Evolutionary conservation across 2,888 invertebrate genomes (phyloP).

Genomic region (Drosophila bunnanda): DNA sequence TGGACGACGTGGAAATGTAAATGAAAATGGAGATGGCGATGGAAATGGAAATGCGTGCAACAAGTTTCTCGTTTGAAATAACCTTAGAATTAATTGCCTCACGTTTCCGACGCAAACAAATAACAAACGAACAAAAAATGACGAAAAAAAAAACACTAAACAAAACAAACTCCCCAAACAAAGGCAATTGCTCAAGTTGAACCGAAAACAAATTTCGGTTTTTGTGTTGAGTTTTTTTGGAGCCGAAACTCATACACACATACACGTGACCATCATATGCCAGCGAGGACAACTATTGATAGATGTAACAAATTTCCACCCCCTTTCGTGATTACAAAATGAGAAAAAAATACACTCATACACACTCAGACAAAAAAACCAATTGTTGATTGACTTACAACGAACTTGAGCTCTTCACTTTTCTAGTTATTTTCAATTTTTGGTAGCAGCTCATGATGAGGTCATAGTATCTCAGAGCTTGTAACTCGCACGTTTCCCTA

Average conservation of each 20-base stretch:
- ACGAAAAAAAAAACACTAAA: slow-evolving; percentile 31
- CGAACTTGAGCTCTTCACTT: slow-evolving; percentile 48
- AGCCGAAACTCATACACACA: slow-evolving; percentile 12
- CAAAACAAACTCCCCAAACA: slow-evolving; percentile 58
- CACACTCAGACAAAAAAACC: slow-evolving; percentile 37
- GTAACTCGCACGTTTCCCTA: slow-evolving; percentile 41
- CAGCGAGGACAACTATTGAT: slow-evolving; percentile 63
- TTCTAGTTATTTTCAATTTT: slow-evolving; percentile 29
- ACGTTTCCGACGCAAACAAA: slow-evolving; percentile 68
- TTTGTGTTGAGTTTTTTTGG: slow-evolving; percentile 32
- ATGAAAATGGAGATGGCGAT: slow-evolving; percentile 30
- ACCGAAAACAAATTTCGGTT: slow-evolving; percentile 67
- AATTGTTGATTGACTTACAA: slow-evolving; percentile 67
- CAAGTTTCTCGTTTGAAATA: slow-evolving; percentile 71
- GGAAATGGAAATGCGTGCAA: slow-evolving; percentile 66
- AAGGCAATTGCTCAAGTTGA: slow-evolving; percentile 74
- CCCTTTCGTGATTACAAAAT: slow-evolving; percentile 54
- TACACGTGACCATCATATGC: slow-evolving; percentile 76
- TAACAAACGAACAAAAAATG: slow-evolving; percentile 33
- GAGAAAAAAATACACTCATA: slow-evolving; percentile 9
- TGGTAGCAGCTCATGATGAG: slow-evolving; percentile 27
- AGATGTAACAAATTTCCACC: slow-evolving; percentile 38
- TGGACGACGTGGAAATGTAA: slow-evolving; percentile 25
- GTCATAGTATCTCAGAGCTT: slow-evolving; percentile 48
- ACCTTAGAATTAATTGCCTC: slow-evolving; percentile 80